Evolutionary conservation across 2,113 vertebrate genomes (phyloP), one percentile per base, ranked within the genome.

Genomic region (Rhodinocichla rosea): DNA sequence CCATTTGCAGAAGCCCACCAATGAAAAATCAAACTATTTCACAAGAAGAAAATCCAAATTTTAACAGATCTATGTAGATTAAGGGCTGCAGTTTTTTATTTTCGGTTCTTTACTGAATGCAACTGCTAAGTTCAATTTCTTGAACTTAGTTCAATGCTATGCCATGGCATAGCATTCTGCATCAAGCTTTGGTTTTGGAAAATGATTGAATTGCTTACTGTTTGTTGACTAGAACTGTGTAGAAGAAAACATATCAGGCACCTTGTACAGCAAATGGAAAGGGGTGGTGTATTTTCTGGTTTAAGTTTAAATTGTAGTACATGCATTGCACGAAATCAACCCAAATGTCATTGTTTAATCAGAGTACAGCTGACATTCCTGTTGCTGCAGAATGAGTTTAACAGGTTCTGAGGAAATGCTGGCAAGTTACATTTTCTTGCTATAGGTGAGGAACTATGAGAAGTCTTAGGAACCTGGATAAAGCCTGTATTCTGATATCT

Each of bases 1-100:
- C 73, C 94, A 95, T 63, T 98, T 92, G 33, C 76, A 98, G 89
- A 96, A 97, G 96, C 74, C 98, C 98, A 74, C 30, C 97, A 97
- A 86, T 35, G 45, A 97, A 69, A 79, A 95, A 83, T 35, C 14
- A 69, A 45, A 82, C 42, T 7, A 42, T 65, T 74, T 83, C 39
- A 81, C 9, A 44, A 21, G 44, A 74, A 65, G 49, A 84, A 89
- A 80, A 59, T 3, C 55, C 33, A 47, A 11, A 26, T 63, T 65
- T 28, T 75, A 71, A 68, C 13, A 45, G 13, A 50, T 24, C 37
- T 67, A 21, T 6, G 40, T 35, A 39, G 47, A 62, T 56, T 44
- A 57, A 62, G 27, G 6, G 45, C 23, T 22, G 16, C 33, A 53
- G 26, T 7, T 44, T 68, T 81, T 42, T 11, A 27, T 81, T 78